Conservation (phyloP, 2,113 vertebrate species). For the Tupaia chinensis region DNA sequence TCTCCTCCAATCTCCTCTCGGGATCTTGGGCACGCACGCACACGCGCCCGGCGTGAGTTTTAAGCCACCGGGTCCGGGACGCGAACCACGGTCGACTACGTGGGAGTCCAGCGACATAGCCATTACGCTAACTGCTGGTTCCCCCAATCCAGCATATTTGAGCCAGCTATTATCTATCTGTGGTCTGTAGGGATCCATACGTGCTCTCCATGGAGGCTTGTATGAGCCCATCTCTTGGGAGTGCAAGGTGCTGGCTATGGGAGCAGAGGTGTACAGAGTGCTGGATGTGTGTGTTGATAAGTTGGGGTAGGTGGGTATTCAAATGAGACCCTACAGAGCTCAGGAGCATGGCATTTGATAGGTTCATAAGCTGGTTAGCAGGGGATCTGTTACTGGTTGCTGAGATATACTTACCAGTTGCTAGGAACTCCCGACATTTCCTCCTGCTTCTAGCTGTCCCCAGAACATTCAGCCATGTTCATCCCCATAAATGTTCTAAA, state of each 20-base stretch:
- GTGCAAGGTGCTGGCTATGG: too few relatives aligned
- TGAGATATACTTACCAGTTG: not conserved
- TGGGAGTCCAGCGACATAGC: too few relatives aligned
- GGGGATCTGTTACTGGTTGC: not conserved
- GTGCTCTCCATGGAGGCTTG: not conserved
- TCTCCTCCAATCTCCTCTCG: too few relatives aligned
- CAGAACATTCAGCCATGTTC: not conserved
- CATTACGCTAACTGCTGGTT: too few relatives aligned
- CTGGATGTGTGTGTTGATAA: not conserved
- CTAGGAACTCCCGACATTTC: not conserved
- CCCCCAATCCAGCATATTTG: too few relatives aligned
- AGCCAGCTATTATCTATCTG: not conserved
- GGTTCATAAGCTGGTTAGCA: not conserved
- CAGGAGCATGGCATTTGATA: too few relatives aligned
- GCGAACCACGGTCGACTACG: too few relatives aligned
- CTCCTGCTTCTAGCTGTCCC: not conserved
- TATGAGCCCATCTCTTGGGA: too few relatives aligned
- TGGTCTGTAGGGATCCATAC: not conserved
- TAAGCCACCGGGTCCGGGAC: too few relatives aligned
- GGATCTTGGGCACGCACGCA: too few relatives aligned
- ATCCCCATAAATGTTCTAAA: not conserved
- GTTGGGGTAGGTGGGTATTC: too few relatives aligned
- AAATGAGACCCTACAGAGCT: not conserved
- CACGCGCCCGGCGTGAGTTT: too few relatives aligned
- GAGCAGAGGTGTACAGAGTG: not conserved